Evolutionary conservation across 2,113 vertebrate species (phyloP).

Genomic region (Gulo gulo): DNA sequence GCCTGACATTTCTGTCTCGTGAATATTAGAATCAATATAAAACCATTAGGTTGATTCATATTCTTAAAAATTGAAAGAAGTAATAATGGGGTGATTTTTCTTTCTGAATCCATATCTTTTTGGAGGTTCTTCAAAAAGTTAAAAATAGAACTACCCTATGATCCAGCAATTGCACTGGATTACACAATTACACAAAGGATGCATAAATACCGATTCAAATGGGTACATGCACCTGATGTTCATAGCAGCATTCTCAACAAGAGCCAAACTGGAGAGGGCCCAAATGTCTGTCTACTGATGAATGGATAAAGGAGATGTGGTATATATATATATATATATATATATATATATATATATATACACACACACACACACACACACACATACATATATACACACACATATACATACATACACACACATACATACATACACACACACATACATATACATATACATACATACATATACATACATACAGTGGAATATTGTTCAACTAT

Average conservation of each 20-base stretch:
- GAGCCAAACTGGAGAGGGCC: neutral
- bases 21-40: neutral
- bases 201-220: neutral
- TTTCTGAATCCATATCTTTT: neutral
- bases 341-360: too few relatives aligned
- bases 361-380: too few relatives aligned
- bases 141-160: neutral
- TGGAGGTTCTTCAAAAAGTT: neutral
- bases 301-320: too few relatives aligned
- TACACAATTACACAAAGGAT: neutral
- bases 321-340: too few relatives aligned
- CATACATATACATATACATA: too few relatives aligned
- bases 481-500: too few relatives aligned
- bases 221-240: neutral
- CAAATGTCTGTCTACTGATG: neutral
- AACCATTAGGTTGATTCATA: neutral
- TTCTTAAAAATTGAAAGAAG: neutral
- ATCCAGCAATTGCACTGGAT: neutral
- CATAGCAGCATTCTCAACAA: neutral
- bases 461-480: too few relatives aligned
- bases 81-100: neutral
- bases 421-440: too few relatives aligned
- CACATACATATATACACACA: too few relatives aligned
- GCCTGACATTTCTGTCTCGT: neutral
- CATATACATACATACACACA: accelerated